Evolutionary conservation across 2,888 invertebrate genomes (phyloP), one percentile per base, ranked within the genome.

Genomic region (Platycnemis pennipes): DNA sequence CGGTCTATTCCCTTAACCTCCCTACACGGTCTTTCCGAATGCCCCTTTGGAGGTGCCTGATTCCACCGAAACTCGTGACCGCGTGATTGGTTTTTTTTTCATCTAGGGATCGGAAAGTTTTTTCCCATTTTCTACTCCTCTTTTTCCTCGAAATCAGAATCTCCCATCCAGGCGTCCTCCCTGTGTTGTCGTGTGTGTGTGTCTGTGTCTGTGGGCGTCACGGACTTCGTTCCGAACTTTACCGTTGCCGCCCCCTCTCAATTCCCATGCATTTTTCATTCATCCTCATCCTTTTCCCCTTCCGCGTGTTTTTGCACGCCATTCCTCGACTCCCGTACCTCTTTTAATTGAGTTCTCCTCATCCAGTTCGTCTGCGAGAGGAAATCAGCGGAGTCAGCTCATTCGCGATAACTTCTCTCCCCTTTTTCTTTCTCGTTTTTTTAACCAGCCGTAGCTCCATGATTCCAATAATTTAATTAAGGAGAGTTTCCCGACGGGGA

Each of bases 261-360:
- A 19, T 22, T 63, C 69, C 31, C n/a, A n/a, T 37, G n/a, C 69
- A 8, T 13, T 37, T 37, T 77, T 13, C 31, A 13, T 37, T 31
- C 69, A 7, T 31, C 37, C 7, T 31, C 31, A 37, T 37, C 16
- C 8, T 2, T 37, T 37, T 77, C 37, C n/a, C 11, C 77, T 77
- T 13, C 26, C 53, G 2, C 2, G 16, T 53, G 53, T 63, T 63
- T 63, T n/a, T 63, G 63, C n/a, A 3, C 63, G 2, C 63, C 63
- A 63, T 77, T 77, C 63, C 63, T 26, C 69, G 7, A 8, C 69
- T n/a, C 37, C 16, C 31, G 13, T 37, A 2, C 16, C 31, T 13
- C 37, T 77, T n/a, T 77, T 77, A 77, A 77, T 77, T 77, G 77
- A 77, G 77, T 77, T 77, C 37, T 31, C 31, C 16, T 77, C 77